Evolutionary conservation across 2,888 invertebrate genomes (phyloP), one percentile per base, ranked within the genome.

Genomic region (Oithona nana): DNA sequence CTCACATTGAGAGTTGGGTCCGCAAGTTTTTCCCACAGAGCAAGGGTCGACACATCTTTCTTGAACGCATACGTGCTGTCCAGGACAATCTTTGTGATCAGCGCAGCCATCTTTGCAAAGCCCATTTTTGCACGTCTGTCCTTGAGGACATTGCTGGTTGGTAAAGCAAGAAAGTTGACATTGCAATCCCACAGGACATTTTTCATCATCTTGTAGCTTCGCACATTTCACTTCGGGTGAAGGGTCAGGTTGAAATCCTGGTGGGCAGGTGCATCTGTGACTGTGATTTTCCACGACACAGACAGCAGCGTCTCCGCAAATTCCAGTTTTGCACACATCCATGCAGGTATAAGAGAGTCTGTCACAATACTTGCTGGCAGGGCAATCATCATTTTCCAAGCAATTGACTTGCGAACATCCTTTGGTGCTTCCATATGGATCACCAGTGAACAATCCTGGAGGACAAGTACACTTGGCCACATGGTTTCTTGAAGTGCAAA

Each of bases 391-490:
- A 88, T 67, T 59, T 48, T 49, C 31, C 8, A 48, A 24, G 28
- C 31, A 59, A 24, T 59, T 28, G 16, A 59, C 49, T 6, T 69
- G 61, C 64, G 66, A 67, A 50, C 70, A 70, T 48, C 67, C 67
- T 49, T 69, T 66, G 11, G 65, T 61, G 22, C 57, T 63, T 11
- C 39, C 39, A 61, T 70, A 71, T 0, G 90, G 88, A 75, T 90
- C 84, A 2, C 90, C 90, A 11, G 86, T 83, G 71, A 81, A 90
- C 1, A 85, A 81, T 22, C 90, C 90, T 6, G 85, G 82, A 22
- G 89, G 89, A 70, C 92, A 92, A 69, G 88, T 86, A 70, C 92
- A 92, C 72, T 86, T 84, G 0, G 88, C 85, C 16, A 83, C 83
- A 71, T 92, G 90, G 70, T 90, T 90, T 69, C 89, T 88, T 1